phyloP scores from a whole-genome alignment of 2,888 invertebrate genomes.

The Thecocarcelia acutangulata region DNA sequence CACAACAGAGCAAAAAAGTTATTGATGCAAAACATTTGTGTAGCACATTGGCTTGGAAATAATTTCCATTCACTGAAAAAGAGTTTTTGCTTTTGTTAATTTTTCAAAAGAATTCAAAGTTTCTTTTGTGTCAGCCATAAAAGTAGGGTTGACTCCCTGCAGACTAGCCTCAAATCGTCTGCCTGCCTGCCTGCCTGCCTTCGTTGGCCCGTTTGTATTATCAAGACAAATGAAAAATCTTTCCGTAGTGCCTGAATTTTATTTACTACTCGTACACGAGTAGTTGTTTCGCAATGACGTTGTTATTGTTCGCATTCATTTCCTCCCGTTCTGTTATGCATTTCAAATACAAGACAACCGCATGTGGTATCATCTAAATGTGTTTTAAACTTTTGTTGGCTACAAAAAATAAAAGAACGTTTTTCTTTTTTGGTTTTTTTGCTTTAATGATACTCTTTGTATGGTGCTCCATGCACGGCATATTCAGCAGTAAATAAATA shows the following conservation, averaged over 20 bases:
- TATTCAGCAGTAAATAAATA: conserved; percentile 25
- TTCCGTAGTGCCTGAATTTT: conserved; percentile 23
- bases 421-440: background rate
- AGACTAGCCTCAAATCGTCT: conserved; percentile 24
- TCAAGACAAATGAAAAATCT: conserved; percentile 21
- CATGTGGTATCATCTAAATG: conserved; percentile 61
- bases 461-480: conserved; percentile 9
- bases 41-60: conserved; percentile 58
- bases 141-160: conserved; percentile 52
- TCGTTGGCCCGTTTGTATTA: background rate
- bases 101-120: conserved; percentile 64
- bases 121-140: conserved; percentile 46
- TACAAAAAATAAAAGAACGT: background rate
- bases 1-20: background rate
- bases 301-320: conserved; percentile 50
- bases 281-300: conserved; percentile 41
- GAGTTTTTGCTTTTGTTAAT: conserved; percentile 28
- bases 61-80: conserved; percentile 45
- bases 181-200: background rate
- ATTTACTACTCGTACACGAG: background rate
- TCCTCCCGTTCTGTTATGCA: conserved; percentile 36
- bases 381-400: conserved; percentile 59
- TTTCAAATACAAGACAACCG: conserved; percentile 60
- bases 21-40: conserved; percentile 57
- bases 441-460: conserved; percentile 41